phyloP scores from a whole-genome alignment of 2,888 invertebrate genomes.

The Boloria selene region DNA sequence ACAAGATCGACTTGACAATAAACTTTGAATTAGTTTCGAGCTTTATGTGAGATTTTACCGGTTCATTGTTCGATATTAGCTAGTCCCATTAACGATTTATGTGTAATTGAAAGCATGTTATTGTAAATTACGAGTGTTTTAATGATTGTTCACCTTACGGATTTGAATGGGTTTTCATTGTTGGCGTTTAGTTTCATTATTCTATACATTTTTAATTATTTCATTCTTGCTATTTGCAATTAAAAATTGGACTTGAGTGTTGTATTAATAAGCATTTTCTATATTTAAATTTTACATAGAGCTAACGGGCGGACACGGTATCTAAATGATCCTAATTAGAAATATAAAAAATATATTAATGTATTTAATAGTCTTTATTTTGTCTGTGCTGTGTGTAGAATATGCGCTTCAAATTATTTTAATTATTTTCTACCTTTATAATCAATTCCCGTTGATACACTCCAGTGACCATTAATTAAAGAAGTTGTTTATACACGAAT shows the following conservation, averaged over 20 bases:
- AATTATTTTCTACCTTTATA: no score
- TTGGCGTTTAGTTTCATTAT: slow-evolving; percentile 13
- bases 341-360: no score
- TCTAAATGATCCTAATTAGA: no score
- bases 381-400: no score
- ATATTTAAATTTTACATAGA: no score
- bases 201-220: slow-evolving; percentile 18
- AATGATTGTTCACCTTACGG: slow-evolving; percentile 16
- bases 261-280: no score
- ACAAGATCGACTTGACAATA: slow-evolving; percentile 21
- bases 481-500: no score
- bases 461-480: no score
- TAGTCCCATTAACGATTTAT: background rate
- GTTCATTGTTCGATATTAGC: slow-evolving; percentile 2
- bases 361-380: no score
- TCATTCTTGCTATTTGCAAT: slow-evolving; percentile 11
- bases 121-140: slow-evolving; percentile 16
- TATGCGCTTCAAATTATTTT: no score
- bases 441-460: no score
- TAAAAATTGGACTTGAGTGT: slow-evolving; percentile 1
- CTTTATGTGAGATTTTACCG: slow-evolving; percentile 16
- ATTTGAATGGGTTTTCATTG: slow-evolving; percentile 17
- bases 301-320: no score
- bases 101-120: slow-evolving; percentile 3
- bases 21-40: slow-evolving; percentile 17